phyloP scores from a whole-genome alignment of 2,888 invertebrate genomes.

The Tiliacea aurago region DNA sequence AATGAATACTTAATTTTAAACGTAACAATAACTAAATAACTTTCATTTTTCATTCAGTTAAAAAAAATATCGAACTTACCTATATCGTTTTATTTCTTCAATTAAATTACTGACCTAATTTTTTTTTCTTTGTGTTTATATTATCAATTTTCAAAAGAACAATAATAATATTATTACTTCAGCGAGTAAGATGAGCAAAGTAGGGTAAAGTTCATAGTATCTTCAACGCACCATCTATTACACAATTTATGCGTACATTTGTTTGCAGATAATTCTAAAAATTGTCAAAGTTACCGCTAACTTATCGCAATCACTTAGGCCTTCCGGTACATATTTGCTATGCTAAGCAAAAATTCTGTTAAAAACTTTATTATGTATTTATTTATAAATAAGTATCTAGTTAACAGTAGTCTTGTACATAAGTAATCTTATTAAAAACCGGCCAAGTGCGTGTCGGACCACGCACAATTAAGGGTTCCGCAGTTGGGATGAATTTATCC shows the following conservation, averaged over 20 bases:
- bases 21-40: no score
- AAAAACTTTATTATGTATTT: no score
- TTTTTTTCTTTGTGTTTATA: not conserved
- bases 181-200: not conserved
- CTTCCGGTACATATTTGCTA: not conserved
- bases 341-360: not conserved
- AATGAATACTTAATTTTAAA: no score
- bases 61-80: not conserved
- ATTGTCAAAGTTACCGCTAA: conserved; percentile 40
- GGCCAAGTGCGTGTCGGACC: no score
- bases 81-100: not conserved
- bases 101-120: not conserved
- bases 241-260: conserved; percentile 60
- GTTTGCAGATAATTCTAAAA: conserved; percentile 41
- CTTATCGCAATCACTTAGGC: conserved; percentile 49
- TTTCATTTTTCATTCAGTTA: not conserved
- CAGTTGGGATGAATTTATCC: no score
- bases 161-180: not conserved
- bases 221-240: conserved; percentile 44
- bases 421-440: no score
- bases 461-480: no score
- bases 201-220: not conserved
- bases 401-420: no score
- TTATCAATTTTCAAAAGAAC: not conserved
- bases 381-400: no score